These are phyloP conservation scores for Drosophila gunungcola DNA, from an alignment of 1,140 invertebrate genomes.

Conservation along the genomic window DNA sequence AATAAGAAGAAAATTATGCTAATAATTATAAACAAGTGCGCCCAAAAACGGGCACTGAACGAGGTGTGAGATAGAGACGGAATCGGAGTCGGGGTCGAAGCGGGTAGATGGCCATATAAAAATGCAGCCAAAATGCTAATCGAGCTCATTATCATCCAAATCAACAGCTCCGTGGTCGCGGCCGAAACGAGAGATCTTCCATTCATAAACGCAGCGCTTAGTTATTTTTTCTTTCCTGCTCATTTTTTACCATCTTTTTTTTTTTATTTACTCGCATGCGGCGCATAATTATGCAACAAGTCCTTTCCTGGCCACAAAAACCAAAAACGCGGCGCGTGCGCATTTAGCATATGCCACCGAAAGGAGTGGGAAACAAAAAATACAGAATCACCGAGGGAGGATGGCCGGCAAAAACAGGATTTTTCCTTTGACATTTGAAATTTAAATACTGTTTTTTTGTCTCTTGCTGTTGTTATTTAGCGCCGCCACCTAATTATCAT, in stretches of 20 bases:
- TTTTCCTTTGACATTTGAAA: constrained; percentile 72
- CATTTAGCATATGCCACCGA: constrained; percentile 67
- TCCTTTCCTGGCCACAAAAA: constrained; percentile 66
- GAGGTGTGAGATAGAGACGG: constrained; percentile 26
- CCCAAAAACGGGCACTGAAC: constrained; percentile 10
- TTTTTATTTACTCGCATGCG: constrained; percentile 66
- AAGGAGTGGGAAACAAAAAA: constrained; percentile 17
- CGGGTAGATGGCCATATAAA: constrained; percentile 21
- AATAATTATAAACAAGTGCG: constrained; percentile 82
- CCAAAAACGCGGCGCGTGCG: constrained; percentile 75
- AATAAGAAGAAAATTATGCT: constrained; percentile 81
- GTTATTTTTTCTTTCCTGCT: constrained; percentile 35
- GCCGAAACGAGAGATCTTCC: constrained; percentile 49
- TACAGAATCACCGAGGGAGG: constrained; percentile 27
- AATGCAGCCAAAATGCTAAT: constrained; percentile 82
- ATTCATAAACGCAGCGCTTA: constrained; percentile 82
- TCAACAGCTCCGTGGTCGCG: constrained; percentile 52
- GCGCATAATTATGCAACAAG: constrained; percentile 83
- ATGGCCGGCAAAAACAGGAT: constrained; percentile 58
- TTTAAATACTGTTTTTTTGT: constrained; percentile 65
- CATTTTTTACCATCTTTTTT: constrained; percentile 57
- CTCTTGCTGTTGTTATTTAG: constrained; percentile 31
- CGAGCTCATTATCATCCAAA: constrained; percentile 81
- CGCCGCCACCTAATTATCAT: constrained; percentile 77
- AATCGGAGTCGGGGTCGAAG: background rate